Percentiles rank a stretch among this genome's conserved stretches.
Conservation (phyloP, 2,888 invertebrate genomes). For the Metopia argyrocephala region DNA sequence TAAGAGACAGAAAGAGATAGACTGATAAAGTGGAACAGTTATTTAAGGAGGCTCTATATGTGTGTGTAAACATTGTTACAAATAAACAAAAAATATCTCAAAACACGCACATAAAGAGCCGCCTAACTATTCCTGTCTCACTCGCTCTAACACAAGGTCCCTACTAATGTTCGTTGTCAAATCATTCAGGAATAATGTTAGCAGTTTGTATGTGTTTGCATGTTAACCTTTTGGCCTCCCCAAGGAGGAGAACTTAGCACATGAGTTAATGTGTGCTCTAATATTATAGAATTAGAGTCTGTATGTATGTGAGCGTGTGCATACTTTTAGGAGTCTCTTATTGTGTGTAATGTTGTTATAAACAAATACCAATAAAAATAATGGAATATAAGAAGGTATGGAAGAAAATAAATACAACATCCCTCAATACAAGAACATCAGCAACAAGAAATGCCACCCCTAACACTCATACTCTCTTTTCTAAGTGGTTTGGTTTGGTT, state of each 20-base stretch:
- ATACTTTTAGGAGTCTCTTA: constrained; percentile 50
- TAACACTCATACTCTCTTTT: constrained; percentile 51
- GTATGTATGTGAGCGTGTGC: background rate
- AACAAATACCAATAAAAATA: constrained; percentile 62
- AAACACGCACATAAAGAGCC: constrained; percentile 55
- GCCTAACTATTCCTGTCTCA: constrained; percentile 25
- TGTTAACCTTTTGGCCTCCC: constrained; percentile 67
- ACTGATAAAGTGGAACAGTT: too few relatives aligned
- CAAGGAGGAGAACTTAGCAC: constrained; percentile 59
- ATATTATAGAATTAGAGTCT: background rate
- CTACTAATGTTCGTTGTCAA: constrained; percentile 27
- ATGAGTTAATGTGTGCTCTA: background rate
- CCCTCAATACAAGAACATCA: constrained; percentile 38
- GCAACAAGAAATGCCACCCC: constrained; percentile 39
- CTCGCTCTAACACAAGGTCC: constrained; percentile 19
- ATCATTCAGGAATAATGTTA: constrained; percentile 65
- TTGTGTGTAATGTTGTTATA: constrained; percentile 10
- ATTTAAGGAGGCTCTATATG: too few relatives aligned
- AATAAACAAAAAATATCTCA: constrained; percentile 27
- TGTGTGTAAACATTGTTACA: too few relatives aligned
- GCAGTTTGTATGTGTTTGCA: constrained; percentile 9
- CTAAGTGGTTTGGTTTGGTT: background rate
- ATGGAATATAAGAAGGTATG: constrained; percentile 5
- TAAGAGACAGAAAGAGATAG: too few relatives aligned
- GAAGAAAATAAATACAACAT: constrained; percentile 55